Evolutionary conservation across 2,888 invertebrate species (phyloP).

Genomic region (Fragum whitleyi): DNA sequence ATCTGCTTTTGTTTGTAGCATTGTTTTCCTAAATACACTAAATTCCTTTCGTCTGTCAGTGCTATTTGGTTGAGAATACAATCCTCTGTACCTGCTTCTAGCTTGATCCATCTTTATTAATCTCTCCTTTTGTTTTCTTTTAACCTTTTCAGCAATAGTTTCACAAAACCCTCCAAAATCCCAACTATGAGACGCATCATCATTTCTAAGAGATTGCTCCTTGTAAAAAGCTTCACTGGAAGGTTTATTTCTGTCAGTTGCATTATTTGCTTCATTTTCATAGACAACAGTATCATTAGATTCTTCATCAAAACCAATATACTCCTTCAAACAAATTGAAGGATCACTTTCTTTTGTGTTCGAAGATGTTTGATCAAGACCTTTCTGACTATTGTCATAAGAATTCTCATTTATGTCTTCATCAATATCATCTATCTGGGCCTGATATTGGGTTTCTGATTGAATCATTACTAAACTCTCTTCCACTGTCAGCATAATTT

Average conservation of each 20-base stretch:
- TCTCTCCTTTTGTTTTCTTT: conserved; percentile 53
- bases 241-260: background rate
- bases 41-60: conserved; percentile 42
- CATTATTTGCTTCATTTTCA: conserved; percentile 2
- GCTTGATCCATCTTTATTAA: conserved; percentile 1
- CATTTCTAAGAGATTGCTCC: background rate
- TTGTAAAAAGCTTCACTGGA: too few species aligned
- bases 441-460: too few species aligned
- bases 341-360: background rate
- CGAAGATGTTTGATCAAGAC: background rate
- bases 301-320: conserved; percentile 26
- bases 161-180: conserved; percentile 37
- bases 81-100: background rate
- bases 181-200: background rate
- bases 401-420: background rate
- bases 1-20: conserved; percentile 41
- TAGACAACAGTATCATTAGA: conserved; percentile 33
- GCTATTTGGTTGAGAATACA: background rate
- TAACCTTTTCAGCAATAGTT: conserved; percentile 56
- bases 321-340: background rate
- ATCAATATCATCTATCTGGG: background rate
- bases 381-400: background rate
- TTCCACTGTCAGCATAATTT: background rate
- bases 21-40: conserved; percentile 53
- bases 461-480: too few species aligned